Percentiles rank a stretch among this genome's conserved stretches.
phyloP scores from a whole-genome alignment of 53 echinoderm and acorn worm species.

The Holothuria leucospilota region DNA sequence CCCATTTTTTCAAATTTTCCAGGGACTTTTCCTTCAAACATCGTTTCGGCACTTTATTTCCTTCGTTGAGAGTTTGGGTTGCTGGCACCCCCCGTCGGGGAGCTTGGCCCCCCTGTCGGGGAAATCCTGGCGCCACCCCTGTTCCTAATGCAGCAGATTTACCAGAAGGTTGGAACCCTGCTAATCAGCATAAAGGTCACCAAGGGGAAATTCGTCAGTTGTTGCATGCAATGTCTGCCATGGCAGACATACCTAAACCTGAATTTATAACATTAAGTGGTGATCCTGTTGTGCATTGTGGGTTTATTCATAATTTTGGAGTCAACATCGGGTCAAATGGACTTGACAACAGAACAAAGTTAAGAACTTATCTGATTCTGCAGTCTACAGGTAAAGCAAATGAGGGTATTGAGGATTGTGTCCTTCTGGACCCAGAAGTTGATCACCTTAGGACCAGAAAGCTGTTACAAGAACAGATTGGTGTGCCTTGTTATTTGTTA shows the following conservation, averaged over 20 bases:
- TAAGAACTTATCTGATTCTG: conserved; percentile 50
- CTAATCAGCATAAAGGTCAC: too few relatives aligned
- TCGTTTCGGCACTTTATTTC: too few relatives aligned
- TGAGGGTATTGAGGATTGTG: conserved; percentile 52
- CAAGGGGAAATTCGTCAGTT: too few relatives aligned
- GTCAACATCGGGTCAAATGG: conserved; percentile 9
- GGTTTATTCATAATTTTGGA: conserved; percentile 45
- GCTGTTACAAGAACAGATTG: conserved; percentile 48
- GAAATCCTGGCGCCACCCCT: too few relatives aligned
- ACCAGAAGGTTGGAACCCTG: too few relatives aligned
- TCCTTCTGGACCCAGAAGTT: conserved; percentile 12
- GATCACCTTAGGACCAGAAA: conserved; percentile 30
- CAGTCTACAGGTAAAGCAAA: conserved; percentile 58
- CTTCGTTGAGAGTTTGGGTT: too few relatives aligned
- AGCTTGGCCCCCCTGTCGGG: too few relatives aligned
- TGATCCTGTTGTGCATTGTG: conserved; percentile 47
- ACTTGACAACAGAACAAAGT: neutral
- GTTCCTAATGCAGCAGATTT: too few relatives aligned
- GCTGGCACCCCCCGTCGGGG: too few relatives aligned
- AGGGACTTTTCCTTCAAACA: too few relatives aligned
- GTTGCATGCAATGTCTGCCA: too few relatives aligned
- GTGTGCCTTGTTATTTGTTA: conserved; percentile 47
- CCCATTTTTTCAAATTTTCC: too few relatives aligned
- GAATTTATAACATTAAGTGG: conserved; percentile 28
- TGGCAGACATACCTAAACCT: neutral